Evolutionary conservation across 2,113 vertebrate species (phyloP), one percentile per base, ranked within the genome.

Genomic region (Sitta europaea): DNA sequence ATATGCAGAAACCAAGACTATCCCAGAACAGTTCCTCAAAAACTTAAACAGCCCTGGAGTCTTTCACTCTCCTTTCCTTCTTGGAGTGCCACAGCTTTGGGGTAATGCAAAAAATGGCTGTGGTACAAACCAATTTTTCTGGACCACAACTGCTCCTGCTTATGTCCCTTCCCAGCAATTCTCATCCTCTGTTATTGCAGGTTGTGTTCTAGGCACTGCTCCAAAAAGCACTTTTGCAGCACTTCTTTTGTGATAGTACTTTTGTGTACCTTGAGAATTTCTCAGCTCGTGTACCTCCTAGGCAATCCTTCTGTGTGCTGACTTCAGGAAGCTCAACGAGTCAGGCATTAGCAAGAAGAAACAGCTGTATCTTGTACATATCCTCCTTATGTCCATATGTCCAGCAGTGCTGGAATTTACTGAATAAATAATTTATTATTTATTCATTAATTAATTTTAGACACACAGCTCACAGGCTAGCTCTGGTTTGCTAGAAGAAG

Each of bases 121-220:
- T 17, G 10, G 9, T 35, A 8, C 22, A 80, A 50, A 51, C 4
- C 0, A 1, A 16, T 20, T 17, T 3, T 28, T 31, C 47, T 1
- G 7, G 61, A 45, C 16, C 9, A 31, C 6, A 29, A 7, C 3
- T 3, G 1, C 5, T 74, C 29, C 36, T 36, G 6, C 51, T 89
- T 50, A 15, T 1, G 3, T 80, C 6, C 8, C 22, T 70, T 22
- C 31, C 22, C 22, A 80, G 24, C 1, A 31, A 67, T 50, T 31
- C 17, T 35, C 15, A 14, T 17, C 9, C 23, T 71, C 15, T 76
- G 3, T 48, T 59, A 15, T 35, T 58, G 22, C 74, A 88, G 74
- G 24, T 22, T 45, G 5, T 40, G 27, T 47, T 12, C 18, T 58
- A 66, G 28, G 55, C 38, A 24, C 23, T 48, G 68, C 18, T 91